Percentiles rank a stretch among this genome's conserved stretches.
These are phyloP conservation scores for Anarsia innoxiella DNA, from an alignment of 2,888 invertebrate species.

Conservation along the genomic window DNA sequence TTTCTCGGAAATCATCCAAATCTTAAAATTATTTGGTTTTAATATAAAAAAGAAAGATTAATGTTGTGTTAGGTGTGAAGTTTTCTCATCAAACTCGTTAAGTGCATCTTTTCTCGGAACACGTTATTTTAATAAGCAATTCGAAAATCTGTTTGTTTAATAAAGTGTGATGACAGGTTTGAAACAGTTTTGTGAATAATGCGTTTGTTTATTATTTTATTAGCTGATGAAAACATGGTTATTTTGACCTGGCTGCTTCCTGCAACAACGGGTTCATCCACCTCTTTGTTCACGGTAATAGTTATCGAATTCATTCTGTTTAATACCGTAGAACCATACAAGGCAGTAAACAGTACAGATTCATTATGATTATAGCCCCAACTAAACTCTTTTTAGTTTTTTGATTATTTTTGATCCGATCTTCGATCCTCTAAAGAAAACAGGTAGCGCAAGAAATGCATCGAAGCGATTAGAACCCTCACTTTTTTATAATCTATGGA, in stretches of 20 bases:
- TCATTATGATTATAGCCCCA: slow-evolving; percentile 3
- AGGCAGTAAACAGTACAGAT: background rate
- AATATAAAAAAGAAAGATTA: slow-evolving; percentile 43
- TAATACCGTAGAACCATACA: background rate
- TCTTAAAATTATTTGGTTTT: slow-evolving; percentile 39
- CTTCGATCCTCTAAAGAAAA: slow-evolving; percentile 6
- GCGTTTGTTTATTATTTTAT: slow-evolving; percentile 1
- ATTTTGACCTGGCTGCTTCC: background rate
- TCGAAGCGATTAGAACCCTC: slow-evolving; percentile 46
- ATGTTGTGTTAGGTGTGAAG: slow-evolving; percentile 56
- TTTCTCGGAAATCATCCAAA: slow-evolving; percentile 42
- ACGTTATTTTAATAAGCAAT: slow-evolving; percentile 8
- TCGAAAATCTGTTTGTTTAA: slow-evolving; percentile 5
- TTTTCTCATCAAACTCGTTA: slow-evolving; percentile 28
- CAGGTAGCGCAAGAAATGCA: slow-evolving; percentile 55
- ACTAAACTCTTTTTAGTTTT: background rate
- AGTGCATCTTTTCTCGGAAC: slow-evolving; percentile 29
- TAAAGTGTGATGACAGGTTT: slow-evolving; percentile 8
- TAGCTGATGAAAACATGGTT: slow-evolving; percentile 1
- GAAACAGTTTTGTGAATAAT: background rate
- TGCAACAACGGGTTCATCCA: slow-evolving; percentile 1
- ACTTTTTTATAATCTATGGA: slow-evolving; percentile 34
- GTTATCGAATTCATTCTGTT: slow-evolving; percentile 3
- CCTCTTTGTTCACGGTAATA: background rate
- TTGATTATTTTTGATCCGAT: slow-evolving; percentile 5